Base-by-base conservation (phyloP, 2,888 invertebrate species). In the Cheilosia urbana region DNA sequence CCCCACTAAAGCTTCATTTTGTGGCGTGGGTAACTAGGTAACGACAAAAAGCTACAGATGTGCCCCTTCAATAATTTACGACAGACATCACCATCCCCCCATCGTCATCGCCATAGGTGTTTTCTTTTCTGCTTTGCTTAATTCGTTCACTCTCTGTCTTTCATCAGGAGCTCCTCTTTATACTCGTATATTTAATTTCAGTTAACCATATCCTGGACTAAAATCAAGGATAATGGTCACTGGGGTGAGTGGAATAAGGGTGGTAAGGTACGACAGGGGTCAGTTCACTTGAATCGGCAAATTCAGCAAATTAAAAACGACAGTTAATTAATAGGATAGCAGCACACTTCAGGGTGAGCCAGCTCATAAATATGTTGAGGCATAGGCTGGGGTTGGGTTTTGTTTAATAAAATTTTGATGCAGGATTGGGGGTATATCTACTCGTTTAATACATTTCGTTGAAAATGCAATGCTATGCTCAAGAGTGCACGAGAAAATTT, bases 301-400 rank as follows among this genome's bases (percentile, higher is more conserved):
- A 65, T 65, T 79, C 37, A 51, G 30, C 53, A 72, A 79, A 71
- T 79, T 79, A 79, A 79, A 79, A 72, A 72, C 60, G 58, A 65
- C 79, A 79, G 79, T 66, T 72, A 79, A 79, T 79, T 79, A 79
- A 72, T 65, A 72, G 65, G 55, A 72, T 66, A 65, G 27, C 55
- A 55, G 55, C 11, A 27, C 21, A 30, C 34, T 21, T 21, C 40
- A 19, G 24, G 34, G 27, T 21, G n/a, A 68, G 30, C 37, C 17
- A 19, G 9, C 24, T 37, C 40, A n/a, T 30, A 21, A 34, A 53
- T 42, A 42, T 34, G 42, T 72, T 49, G 6, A 7, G 19, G 15
- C 21, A n/a, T 51, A 24, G 30, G 13, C 19, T 21, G 21, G 21
- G 49, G 11, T 19, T 3, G 21, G 6, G 24, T 51, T 51, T 24